Base-by-base conservation (phyloP, 2,888 invertebrate species). In the Cosmopolites sordidus region DNA sequence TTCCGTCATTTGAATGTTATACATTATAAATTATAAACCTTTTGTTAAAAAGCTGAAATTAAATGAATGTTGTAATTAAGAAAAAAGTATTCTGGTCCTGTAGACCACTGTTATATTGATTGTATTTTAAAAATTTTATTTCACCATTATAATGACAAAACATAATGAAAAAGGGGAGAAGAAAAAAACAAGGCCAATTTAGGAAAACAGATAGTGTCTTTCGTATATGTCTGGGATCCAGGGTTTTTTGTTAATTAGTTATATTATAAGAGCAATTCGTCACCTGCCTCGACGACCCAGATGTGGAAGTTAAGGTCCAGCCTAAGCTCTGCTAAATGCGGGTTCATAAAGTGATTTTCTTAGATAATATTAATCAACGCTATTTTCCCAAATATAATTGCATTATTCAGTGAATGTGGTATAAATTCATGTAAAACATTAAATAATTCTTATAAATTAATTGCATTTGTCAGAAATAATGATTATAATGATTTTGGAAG, bases 351-450 rank as follows among this genome's bases (percentile, higher is more conserved):
- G 33, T 12, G 12, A 33, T 44, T 30, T 16, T n/a, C 37, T 44
- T 44, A 33, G 44, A 41, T 41, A 41, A 44, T 37, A 44, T 44
- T 44, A 44, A 44, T 44, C 44, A 44, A n/a, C 12, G 44, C 33
- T 33, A 33, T 37, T 33, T 44, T 44, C 30, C 22, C 8, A 22
- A 22, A 22, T 22, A 8, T 8, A 5, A 5, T 8, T 22, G 8
- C 22, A 22, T 22, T 22, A 5, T 5, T 8, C 8, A 22, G 22
- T 22, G 22, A 8, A 22, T 22, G 22, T n/a, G n/a, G n/a, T n/a
- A n/a, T n/a, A n/a, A n/a, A n/a, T n/a, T n/a, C n/a, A n/a, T n/a
- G n/a, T n/a, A n/a, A n/a, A n/a, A n/a, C n/a, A n/a, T n/a, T n/a
- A n/a, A n/a, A n/a, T n/a, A n/a, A n/a, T n/a, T n/a, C n/a, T n/a